These are phyloP conservation scores for Scomber scombrus DNA, from an alignment of 2,113 vertebrate genomes.

Conservation along the genomic window DNA sequence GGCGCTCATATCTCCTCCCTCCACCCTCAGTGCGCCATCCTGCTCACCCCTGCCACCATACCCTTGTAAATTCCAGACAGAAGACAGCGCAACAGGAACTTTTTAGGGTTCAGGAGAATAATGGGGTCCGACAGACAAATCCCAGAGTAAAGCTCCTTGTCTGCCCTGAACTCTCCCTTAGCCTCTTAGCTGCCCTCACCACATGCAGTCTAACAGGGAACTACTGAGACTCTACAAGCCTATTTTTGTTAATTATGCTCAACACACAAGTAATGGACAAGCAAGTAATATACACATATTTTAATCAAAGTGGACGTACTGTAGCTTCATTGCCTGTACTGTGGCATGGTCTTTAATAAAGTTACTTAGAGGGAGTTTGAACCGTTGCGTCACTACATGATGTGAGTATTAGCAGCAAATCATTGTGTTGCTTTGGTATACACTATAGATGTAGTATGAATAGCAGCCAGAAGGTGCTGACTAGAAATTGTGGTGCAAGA, in stretches of 20 bases:
- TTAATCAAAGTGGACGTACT: neutral
- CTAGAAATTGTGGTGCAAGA: neutral
- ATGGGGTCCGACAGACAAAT: slow-evolving; percentile 81
- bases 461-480: neutral
- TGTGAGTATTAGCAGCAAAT: neutral
- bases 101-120: slow-evolving; percentile 66
- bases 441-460: neutral
- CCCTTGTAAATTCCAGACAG: slow-evolving; percentile 55
- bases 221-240: slow-evolving; percentile 38
- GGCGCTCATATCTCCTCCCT: slow-evolving; percentile 66
- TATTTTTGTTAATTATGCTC: slow-evolving; percentile 23
- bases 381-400: neutral
- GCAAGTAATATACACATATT: neutral
- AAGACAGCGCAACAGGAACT: slow-evolving; percentile 59
- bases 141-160: slow-evolving; percentile 67
- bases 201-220: slow-evolving; percentile 37
- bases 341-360: neutral
- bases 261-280: neutral
- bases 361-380: neutral
- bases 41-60: slow-evolving; percentile 44
- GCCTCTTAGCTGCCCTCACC: slow-evolving; percentile 18
- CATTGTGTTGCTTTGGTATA: neutral
- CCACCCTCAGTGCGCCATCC: slow-evolving; percentile 23
- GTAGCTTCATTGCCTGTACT: neutral
- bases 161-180: slow-evolving; percentile 46